These are phyloP conservation scores for Schizothorax lantsangensis DNA, from an alignment of 2,797 vertebrate genomes.

Conservation along the genomic window DNA sequence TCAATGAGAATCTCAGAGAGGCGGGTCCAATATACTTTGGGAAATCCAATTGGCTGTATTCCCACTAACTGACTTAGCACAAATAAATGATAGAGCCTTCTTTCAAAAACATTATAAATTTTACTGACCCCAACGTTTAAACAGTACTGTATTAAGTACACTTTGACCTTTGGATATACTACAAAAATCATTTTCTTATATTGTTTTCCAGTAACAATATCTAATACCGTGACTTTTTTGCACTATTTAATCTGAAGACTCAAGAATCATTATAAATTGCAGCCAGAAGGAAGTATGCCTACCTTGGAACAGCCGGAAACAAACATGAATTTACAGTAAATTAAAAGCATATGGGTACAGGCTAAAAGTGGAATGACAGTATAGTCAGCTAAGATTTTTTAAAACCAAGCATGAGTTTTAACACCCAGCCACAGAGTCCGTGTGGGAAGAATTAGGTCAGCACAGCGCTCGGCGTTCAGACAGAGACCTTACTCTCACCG, in stretches of 20 bases:
- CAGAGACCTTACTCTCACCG: background rate
- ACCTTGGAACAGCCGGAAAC: conserved; percentile 23
- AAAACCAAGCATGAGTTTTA: conserved; percentile 36
- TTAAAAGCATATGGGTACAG: background rate
- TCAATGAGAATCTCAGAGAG: background rate
- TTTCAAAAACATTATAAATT: background rate
- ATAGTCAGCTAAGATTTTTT: conserved; percentile 16
- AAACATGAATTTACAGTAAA: conserved; percentile 29
- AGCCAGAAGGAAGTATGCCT: conserved; percentile 2
- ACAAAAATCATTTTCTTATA: background rate
- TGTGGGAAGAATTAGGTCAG: conserved; percentile 49
- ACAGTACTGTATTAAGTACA: background rate
- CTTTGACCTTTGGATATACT: background rate
- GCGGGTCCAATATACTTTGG: background rate
- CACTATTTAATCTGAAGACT: background rate
- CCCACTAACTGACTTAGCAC: background rate
- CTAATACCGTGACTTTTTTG: background rate
- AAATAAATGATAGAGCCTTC: too few species aligned
- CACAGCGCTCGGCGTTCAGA: background rate
- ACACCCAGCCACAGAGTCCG: conserved; percentile 25
- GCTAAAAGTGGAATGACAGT: background rate
- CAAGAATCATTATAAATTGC: conserved; percentile 22
- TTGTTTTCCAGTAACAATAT: background rate
- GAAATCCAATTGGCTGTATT: background rate
- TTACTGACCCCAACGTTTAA: too few species aligned